Base-by-base conservation (phyloP, 2,888 invertebrate genomes). In the Junonia oenone region DNA sequence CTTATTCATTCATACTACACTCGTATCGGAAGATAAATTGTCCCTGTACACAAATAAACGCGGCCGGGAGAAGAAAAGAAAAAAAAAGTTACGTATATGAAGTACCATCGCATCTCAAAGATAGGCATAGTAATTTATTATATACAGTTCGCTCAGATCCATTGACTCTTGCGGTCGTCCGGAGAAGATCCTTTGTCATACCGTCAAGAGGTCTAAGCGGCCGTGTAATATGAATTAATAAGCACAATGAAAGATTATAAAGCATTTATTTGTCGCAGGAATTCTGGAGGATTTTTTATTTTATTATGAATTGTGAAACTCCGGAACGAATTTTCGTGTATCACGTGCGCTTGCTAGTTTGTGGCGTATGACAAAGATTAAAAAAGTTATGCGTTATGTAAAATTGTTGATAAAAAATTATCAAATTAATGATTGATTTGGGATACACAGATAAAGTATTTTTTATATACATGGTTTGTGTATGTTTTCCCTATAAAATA, bases 221-320 rank as follows among this genome's bases (percentile, higher is more conserved):
- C 87, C 88, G 84, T 89, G 81, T 90, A 90, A 90, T 89, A 89
- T 88, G 90, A 89, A 89, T 88, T 90, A 89, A 90, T 90, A 90
- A 90, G 80, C 81, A 87, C 86, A 88, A 86, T 83, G 81, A 78
- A 80, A 77, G 78, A 78, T 85, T 83, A 83, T 83, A 76, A 81
- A 80, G 75, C 83, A 75, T 83, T 84, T 86, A 83, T 86, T 83
- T 86, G 84, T 87, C 85, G 84, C 75, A 66, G 77, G 66, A 76
- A 81, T 76, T 75, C 75, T 68, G 69, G 55, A 65, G 65, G 67
- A 70, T 71, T 68, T 40, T 40, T 40, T 40, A 69, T 79, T 77
- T 75, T 75, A 73, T 83, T 80, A 75, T 78, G 65, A 70, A 69
- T 79, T 80, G 79, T 78, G 56, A 48, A 59, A 58, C 61, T 61